Percentiles rank a stretch among this genome's conserved stretches.
Conservation (phyloP, 2,797 vertebrate genomes). For the Lindbergichthys nudifrons region DNA sequence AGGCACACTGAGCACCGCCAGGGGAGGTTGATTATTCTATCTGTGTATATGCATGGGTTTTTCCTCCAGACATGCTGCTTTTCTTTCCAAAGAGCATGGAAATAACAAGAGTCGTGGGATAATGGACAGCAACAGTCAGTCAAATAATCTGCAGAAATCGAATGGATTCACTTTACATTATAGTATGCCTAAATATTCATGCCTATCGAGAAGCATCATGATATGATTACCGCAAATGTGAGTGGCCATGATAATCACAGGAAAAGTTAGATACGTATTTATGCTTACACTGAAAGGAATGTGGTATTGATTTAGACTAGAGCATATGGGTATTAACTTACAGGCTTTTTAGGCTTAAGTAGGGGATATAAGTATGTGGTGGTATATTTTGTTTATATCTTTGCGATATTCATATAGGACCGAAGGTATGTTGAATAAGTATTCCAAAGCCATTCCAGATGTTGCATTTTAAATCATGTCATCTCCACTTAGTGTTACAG, state of each 20-base stretch:
- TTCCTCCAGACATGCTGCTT: conserved; percentile 58
- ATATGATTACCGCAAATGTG: conserved; percentile 63
- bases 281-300: conserved; percentile 68
- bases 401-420: conserved; percentile 61
- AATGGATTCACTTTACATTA: conserved; percentile 61
- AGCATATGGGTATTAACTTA: conserved; percentile 75
- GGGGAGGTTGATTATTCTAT: conserved; percentile 71
- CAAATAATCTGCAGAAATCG: conserved; percentile 54
- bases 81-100: conserved; percentile 52
- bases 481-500: conserved; percentile 76
- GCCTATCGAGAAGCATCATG: conserved; percentile 40
- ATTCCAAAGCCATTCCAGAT: conserved; percentile 80
- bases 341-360: conserved; percentile 74
- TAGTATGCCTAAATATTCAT: conserved; percentile 44
- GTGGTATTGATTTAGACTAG: conserved; percentile 70
- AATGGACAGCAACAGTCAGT: conserved; percentile 47
- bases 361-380: conserved; percentile 57
- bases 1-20: conserved; percentile 58
- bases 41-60: conserved; percentile 62
- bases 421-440: conserved; percentile 73
- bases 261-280: conserved; percentile 72
- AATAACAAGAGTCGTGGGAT: conserved; percentile 38
- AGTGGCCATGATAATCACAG: conserved; percentile 71
- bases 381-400: conserved; percentile 78
- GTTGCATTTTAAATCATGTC: conserved; percentile 80